Evolutionary conservation across 2,888 invertebrate genomes (phyloP).

Genomic region (Helobdella robusta): DNA sequence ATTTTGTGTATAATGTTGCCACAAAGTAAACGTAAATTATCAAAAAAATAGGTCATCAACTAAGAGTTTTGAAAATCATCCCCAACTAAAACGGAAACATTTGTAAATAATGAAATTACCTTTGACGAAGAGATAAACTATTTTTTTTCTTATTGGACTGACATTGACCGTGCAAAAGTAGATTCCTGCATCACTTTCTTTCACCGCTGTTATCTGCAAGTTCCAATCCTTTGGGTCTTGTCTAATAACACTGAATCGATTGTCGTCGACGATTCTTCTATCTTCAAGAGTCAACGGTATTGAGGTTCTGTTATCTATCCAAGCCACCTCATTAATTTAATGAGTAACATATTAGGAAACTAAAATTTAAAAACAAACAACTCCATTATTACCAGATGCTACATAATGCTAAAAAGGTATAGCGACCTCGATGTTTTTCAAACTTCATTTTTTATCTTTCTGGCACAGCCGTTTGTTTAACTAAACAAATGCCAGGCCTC

Average conservation of each 20-base stretch:
- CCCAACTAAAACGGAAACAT: not conserved
- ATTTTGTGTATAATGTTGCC: not conserved
- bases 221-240: slow-evolving; percentile 19
- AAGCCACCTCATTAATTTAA: too few species aligned
- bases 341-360: too few species aligned
- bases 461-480: too few species aligned
- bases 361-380: too few species aligned
- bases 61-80: not conserved
- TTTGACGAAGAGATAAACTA: slow-evolving; percentile 13
- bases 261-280: slow-evolving; percentile 9
- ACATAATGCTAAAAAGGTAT: too few species aligned
- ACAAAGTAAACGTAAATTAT: not conserved
- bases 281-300: slow-evolving; percentile 13
- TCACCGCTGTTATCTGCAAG: slow-evolving; percentile 11
- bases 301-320: slow-evolving; percentile 17
- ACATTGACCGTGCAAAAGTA: slow-evolving; percentile 20
- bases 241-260: slow-evolving; percentile 15
- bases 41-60: not conserved
- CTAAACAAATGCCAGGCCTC: too few species aligned
- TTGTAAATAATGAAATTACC: slow-evolving; percentile 5
- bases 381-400: too few species aligned
- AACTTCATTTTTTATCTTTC: too few species aligned
- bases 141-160: slow-evolving; percentile 8
- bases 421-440: too few species aligned
- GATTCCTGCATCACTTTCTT: slow-evolving; percentile 11